Evolutionary conservation across 2,888 invertebrate genomes (phyloP), one percentile per base, ranked within the genome.

Genomic region (Drosophila percnosoma): DNA sequence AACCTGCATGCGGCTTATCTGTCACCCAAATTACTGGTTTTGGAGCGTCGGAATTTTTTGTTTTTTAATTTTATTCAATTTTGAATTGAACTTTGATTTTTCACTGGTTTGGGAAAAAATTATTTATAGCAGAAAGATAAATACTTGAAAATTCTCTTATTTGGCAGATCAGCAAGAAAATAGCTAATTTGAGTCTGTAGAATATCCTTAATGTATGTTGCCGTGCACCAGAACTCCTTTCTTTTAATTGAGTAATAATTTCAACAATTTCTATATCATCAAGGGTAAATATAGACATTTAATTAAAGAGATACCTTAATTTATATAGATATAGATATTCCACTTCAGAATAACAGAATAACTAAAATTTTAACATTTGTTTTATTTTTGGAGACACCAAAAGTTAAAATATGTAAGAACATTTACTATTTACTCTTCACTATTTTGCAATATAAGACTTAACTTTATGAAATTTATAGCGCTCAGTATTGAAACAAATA

Each of bases 21-120:
- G 24, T 45, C 29, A 53, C 40, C 21, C 55, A 65, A 68, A 36
- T 45, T 61, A 67, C 59, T 67, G 51, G 63, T 66, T 70, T 54
- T 58, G 40, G 42, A 45, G 65, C 63, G 62, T 52, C 54, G 62
- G 11, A 71, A 63, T 77, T 74, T 74, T 57, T 71, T 38, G 24
- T n/a, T 42, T 21, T 40, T 3, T 2, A 31, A 21, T 48, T 48
- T 18, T 27, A 69, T 75, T 54, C 24, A 60, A 24, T 24, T 15
- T 45, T 24, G 2, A 73, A 49, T 61, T 73, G 51, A 62, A 62
- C 45, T 71, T 60, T 54, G 72, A 42, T 45, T 60, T 65, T 65
- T 65, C 5, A 58, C 42, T 4, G 36, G 38, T 67, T 51, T 66
- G 21, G 34, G n/a, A 7, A 31, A 34, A 71, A 70, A 10, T 15